These are phyloP conservation scores for Macrotus californicus DNA, from an alignment of 2,113 vertebrate genomes.

Conservation along the genomic window DNA sequence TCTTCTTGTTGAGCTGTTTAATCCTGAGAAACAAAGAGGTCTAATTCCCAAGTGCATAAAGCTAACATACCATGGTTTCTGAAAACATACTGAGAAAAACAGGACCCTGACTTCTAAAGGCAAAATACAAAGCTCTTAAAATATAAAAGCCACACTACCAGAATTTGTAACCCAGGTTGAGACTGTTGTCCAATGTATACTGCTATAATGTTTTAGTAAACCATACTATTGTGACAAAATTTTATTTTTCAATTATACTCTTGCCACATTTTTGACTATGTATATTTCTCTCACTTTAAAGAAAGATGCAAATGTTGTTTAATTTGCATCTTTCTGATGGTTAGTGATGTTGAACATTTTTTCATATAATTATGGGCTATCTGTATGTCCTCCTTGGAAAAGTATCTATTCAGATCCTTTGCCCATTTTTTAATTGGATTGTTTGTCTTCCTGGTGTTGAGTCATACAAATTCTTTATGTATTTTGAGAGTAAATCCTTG, in stretches of 20 bases:
- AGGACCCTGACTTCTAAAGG: neutral
- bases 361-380: too few species aligned
- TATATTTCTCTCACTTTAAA: slow-evolving; percentile 10
- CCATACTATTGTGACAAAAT: neutral
- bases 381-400: too few species aligned
- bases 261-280: neutral
- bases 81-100: neutral
- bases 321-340: too few species aligned
- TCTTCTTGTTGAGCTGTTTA: neutral
- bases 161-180: neutral
- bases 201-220: neutral
- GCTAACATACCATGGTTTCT: neutral
- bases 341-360: too few species aligned
- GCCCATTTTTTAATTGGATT: too few species aligned
- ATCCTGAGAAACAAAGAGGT: neutral
- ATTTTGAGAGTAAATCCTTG: too few species aligned
- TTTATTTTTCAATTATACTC: slow-evolving; percentile 7
- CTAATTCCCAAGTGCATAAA: neutral
- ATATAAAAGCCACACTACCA: neutral
- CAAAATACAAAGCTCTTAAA: neutral
- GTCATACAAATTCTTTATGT: too few species aligned
- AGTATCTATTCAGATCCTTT: too few species aligned
- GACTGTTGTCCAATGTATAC: neutral
- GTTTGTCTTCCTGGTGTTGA: too few species aligned
- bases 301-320: too few species aligned